A percentile compares a stretch with the other conserved stretches of the same genome.
Evolutionary conservation across 2,888 invertebrate species (phyloP).

Genomic region (Bembecia ichneumoniformis): DNA sequence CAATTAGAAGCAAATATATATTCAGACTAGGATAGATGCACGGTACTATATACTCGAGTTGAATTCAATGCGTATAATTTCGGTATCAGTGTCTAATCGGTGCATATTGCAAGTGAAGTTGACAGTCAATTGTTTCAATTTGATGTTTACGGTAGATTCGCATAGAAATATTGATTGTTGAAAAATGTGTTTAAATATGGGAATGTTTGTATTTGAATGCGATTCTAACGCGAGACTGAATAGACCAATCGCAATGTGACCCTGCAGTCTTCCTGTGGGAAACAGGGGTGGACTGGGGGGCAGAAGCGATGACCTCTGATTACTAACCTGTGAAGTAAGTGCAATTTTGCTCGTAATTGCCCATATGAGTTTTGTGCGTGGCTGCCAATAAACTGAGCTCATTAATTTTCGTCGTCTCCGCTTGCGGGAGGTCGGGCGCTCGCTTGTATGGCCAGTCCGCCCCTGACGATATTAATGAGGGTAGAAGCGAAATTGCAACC

Average conservation of each 20-base stretch:
- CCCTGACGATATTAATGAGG: conserved; percentile 74
- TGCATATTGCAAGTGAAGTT: conserved; percentile 28
- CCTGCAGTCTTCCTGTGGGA: conserved; percentile 70
- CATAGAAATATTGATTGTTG: conserved; percentile 25
- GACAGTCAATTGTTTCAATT: conserved; percentile 24
- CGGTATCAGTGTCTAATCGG: conserved; percentile 25
- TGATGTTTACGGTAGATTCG: conserved; percentile 42
- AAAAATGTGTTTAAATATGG: neutral
- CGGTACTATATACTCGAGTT: conserved; percentile 30
- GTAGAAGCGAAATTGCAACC: conserved; percentile 70
- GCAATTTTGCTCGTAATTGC: conserved; percentile 73
- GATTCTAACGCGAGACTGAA: conserved; percentile 50
- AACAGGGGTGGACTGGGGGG: conserved; percentile 71
- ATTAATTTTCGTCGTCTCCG: conserved; percentile 73
- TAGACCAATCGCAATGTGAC: conserved; percentile 56
- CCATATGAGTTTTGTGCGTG: conserved; percentile 73
- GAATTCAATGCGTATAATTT: conserved; percentile 26
- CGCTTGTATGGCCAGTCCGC: conserved; percentile 74
- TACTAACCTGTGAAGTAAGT: conserved; percentile 73
- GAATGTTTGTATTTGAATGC: conserved; percentile 35
- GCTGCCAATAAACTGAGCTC: conserved; percentile 73
- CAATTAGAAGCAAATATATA: conserved; percentile 38
- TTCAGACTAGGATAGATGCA: conserved; percentile 52
- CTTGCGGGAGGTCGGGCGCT: conserved; percentile 69
- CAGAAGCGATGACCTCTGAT: conserved; percentile 65